Evolutionary conservation across 2,888 invertebrate genomes (phyloP), one percentile per base, ranked within the genome.

Genomic region (Minunthozetes semirufus): DNA sequence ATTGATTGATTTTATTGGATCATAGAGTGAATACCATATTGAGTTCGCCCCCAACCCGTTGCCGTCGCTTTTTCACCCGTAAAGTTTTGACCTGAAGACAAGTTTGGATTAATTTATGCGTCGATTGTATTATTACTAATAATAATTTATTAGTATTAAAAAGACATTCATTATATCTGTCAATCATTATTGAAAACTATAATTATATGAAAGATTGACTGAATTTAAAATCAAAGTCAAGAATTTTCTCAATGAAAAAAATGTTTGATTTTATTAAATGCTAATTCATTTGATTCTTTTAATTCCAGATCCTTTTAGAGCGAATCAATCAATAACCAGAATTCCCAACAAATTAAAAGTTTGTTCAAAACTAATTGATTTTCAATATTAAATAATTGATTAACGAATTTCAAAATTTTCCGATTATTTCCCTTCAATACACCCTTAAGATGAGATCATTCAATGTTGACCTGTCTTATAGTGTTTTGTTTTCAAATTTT

Each of bases 11-110:
- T 42, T 42, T 6, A 13, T 42, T 13, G n/a, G 1, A 9, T n/a
- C n/a, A n/a, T 50, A n/a, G 4, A 50, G n/a, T 3, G 50, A 50
- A 84, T 82, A 25, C 85, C 85, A 83, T 76, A 77, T 22, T 74
- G 78, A 4, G 93, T 94, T 29, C 94, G 85, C 0, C 94, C 94
- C 94, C 94, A 95, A 0, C 94, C 94, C 0, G 81, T 80, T 90
- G 94, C 94, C 0, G 94, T 94, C 61, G 93, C 94, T 84, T 90
- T 90, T 81, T 90, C 90, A 0, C 94, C 94, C 0, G 91, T 88
- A 25, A 94, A 82, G 82, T 92, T 93, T 81, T 86, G 53, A 50
- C 75, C 75, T 75, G 50, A 72, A 59, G 59, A 27, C 17, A 22
- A 25, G 5, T 11, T 22, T 25, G 4, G 8, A 22, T 56, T 22